Evolutionary conservation across 2,797 vertebrate species (phyloP).

Genomic region (Acanthornis magna): DNA sequence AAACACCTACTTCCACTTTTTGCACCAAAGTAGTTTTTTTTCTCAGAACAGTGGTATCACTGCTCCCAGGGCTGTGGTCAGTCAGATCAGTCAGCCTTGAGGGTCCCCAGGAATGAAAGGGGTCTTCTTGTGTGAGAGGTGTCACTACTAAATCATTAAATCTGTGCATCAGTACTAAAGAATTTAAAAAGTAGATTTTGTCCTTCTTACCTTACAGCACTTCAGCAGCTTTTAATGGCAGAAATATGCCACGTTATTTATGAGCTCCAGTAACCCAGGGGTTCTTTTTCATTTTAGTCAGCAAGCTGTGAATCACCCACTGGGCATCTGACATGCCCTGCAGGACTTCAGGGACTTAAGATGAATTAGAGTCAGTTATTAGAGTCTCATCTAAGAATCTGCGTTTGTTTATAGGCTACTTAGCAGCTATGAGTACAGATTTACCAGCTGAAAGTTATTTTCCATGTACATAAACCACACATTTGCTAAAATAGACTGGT

Average conservation of each 20-base stretch:
- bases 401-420: conserved; percentile 44
- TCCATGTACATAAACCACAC: neutral
- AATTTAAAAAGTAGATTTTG: conserved; percentile 19
- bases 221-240: conserved; percentile 34
- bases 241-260: conserved; percentile 53
- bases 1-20: rapidly evolving
- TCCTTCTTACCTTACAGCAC: neutral
- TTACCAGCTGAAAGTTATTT: conserved; percentile 42
- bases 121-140: neutral
- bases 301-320: conserved; percentile 60
- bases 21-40: neutral
- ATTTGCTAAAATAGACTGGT: conserved; percentile 7
- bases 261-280: conserved; percentile 46
- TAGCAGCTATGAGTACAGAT: conserved; percentile 1
- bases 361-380: conserved; percentile 56
- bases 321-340: conserved; percentile 32
- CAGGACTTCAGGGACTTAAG: conserved; percentile 47
- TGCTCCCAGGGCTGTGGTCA: neutral
- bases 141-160: neutral
- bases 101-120: neutral
- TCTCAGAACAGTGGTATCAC: neutral
- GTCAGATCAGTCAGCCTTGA: neutral
- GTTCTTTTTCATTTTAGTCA: conserved; percentile 64
- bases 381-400: conserved; percentile 16
- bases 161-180: neutral